Evolutionary conservation across 30 jellyfish, hydroid and myxozoan genomes (phyloP).

Genomic region (Hydractinia echinata): DNA sequence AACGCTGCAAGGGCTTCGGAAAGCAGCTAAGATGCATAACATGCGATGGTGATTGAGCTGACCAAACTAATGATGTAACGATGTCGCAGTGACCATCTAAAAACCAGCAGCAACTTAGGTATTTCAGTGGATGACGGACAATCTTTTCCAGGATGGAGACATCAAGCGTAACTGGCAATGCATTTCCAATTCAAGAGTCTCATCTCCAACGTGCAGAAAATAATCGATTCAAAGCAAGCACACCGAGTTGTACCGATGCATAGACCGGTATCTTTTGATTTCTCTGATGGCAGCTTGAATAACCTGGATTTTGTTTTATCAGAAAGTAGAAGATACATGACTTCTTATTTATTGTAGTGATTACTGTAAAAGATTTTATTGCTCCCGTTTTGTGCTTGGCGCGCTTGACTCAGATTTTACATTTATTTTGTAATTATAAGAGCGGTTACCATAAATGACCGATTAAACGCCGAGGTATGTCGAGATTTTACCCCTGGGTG

Average conservation of each 20-base stretch:
- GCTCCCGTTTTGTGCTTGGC: too few species aligned
- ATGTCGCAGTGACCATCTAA: not conserved
- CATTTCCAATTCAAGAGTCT: not conserved
- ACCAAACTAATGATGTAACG: not conserved
- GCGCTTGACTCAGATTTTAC: too few species aligned
- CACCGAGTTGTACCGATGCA: slow-evolving; percentile 10
- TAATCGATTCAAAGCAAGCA: not conserved
- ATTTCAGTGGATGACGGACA: not conserved
- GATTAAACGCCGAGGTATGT: too few species aligned
- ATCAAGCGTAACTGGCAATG: not conserved
- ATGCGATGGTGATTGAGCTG: not conserved
- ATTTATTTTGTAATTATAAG: too few species aligned
- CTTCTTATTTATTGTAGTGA: too few species aligned
- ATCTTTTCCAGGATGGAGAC: not conserved
- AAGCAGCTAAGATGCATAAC: not conserved
- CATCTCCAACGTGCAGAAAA: too few species aligned
- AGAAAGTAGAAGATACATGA: too few species aligned
- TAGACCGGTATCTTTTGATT: slow-evolving; percentile 1
- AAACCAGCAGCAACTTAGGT: not conserved
- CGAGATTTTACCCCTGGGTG: too few species aligned
- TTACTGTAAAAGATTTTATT: too few species aligned
- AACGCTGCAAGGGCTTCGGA: not conserved
- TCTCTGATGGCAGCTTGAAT: not conserved
- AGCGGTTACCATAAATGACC: too few species aligned
- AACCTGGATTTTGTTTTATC: not conserved